These are phyloP conservation scores for Zoanthus gigantus DNA, from an alignment of 92 coral and sea anemone genomes.

Conservation along the genomic window DNA sequence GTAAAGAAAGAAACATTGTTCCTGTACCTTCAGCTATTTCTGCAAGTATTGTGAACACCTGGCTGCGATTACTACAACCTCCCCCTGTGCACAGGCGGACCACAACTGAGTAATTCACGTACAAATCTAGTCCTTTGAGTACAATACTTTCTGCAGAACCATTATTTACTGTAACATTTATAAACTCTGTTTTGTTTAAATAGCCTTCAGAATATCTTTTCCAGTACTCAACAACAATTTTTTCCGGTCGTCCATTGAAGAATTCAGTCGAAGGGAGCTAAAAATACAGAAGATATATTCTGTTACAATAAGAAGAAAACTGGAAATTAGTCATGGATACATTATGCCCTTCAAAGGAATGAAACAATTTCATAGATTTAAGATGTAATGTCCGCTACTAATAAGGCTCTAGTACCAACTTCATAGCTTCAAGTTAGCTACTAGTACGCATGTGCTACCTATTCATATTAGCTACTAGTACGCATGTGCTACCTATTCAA, in stretches of 20 bases:
- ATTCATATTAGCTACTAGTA: too few species aligned
- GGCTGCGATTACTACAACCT: conserved; percentile 13
- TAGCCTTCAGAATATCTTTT: neutral
- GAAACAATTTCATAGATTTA: too few species aligned
- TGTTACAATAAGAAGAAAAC: too few species aligned
- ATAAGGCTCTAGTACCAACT: too few species aligned
- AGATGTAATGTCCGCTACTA: too few species aligned
- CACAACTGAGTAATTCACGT: conserved; percentile 23
- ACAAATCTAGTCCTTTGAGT: conserved; percentile 9
- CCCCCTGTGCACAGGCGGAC: conserved; percentile 32
- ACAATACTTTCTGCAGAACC: neutral
- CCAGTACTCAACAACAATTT: conserved; percentile 13
- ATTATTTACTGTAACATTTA: conserved; percentile 2
- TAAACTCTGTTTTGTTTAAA: neutral
- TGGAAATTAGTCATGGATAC: too few species aligned
- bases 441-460: too few species aligned
- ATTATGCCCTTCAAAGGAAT: too few species aligned
- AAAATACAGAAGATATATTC: neutral
- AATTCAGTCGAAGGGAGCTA: conserved; percentile 11
- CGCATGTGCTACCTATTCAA: too few species aligned
- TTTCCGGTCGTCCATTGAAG: conserved; percentile 11
- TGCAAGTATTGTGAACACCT: neutral
- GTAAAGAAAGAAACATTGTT: neutral
- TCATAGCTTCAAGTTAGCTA: too few species aligned
- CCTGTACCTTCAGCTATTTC: neutral